Evolutionary conservation across 2,113 vertebrate genomes (phyloP).

Genomic region (Neomonachus schauinslandi): DNA sequence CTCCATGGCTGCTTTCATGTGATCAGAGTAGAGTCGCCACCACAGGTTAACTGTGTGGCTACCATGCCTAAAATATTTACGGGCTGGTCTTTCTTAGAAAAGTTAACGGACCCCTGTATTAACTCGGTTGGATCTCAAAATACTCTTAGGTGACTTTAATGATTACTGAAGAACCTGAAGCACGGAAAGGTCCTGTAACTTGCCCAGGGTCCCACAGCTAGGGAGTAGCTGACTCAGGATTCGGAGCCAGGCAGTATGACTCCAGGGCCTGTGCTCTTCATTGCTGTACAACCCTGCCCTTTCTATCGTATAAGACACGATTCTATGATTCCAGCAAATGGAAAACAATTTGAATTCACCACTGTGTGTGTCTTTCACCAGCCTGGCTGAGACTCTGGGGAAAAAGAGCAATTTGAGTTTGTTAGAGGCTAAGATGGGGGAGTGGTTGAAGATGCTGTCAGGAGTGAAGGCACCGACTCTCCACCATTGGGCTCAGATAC

Average conservation of each 20-base stretch:
- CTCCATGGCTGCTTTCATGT: background rate
- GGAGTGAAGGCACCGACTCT: background rate
- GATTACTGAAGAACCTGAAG: background rate
- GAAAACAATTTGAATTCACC: constrained; percentile 12
- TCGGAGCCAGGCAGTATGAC: background rate
- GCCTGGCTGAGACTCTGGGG: background rate
- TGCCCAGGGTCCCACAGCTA: background rate
- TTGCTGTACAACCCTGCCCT: background rate
- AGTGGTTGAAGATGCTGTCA: background rate
- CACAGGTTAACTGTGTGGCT: background rate
- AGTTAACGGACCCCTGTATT: background rate
- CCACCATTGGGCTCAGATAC: background rate
- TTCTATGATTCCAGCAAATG: background rate
- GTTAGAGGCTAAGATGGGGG: background rate
- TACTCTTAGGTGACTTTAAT: background rate
- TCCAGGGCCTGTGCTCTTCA: background rate
- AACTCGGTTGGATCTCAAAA: background rate
- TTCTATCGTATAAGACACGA: background rate
- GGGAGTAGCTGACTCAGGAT: background rate
- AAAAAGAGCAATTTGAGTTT: background rate
- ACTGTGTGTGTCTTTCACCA: background rate
- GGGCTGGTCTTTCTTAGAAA: background rate
- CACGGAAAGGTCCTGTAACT: background rate
- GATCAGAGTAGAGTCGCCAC: background rate
- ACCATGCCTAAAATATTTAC: background rate